Evolutionary conservation across 2,797 vertebrate species (phyloP), one percentile per base, ranked within the genome.

Genomic region (Glossophaga mutica): DNA sequence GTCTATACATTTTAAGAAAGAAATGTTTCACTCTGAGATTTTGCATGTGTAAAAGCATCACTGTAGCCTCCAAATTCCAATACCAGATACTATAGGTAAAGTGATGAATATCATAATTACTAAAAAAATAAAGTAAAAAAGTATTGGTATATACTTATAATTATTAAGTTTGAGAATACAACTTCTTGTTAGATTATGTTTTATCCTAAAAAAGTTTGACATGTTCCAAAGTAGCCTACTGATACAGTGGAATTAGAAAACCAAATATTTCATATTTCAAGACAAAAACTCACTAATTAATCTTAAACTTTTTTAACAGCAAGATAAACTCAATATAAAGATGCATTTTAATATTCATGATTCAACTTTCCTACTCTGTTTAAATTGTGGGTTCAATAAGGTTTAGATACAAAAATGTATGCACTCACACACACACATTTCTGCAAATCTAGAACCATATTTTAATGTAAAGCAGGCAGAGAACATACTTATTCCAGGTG

Each of bases 201-300:
- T 94, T 52, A 95, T 76, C 10, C 11, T 87, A 84, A 71, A 77
- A 81, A 37, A 90, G 46, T 59, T 83, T 52, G 9, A 14, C 15
- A 46, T 44, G 22, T 92, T 29, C n/a, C 24, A 92, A 76, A 76
- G 9, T 77, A 76, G 42, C 37, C 55, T 62, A 37, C 5, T 74
- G 50, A 78, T 21, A 3, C 1, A 73, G 15, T n/a, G 4, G 1
- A 68, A 4, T 90, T 92, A 37, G 24, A 32, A 76, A 88, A 24
- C 5, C 62, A 91, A 91, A 59, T 94, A 84, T 92, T 94, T 92
- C 46, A 62, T 52, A 78, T 89, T 94, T 94, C 19, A 71, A 32
- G 78, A 59, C 73, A 21, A 92, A 91, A 97, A 59, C 46, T 87
- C 5, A 76, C 2, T 39, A 73, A 92, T 78, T 77, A 94, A 42